Conservation (phyloP, 2,797 vertebrate species). For the Heterohyrax brucei region DNA sequence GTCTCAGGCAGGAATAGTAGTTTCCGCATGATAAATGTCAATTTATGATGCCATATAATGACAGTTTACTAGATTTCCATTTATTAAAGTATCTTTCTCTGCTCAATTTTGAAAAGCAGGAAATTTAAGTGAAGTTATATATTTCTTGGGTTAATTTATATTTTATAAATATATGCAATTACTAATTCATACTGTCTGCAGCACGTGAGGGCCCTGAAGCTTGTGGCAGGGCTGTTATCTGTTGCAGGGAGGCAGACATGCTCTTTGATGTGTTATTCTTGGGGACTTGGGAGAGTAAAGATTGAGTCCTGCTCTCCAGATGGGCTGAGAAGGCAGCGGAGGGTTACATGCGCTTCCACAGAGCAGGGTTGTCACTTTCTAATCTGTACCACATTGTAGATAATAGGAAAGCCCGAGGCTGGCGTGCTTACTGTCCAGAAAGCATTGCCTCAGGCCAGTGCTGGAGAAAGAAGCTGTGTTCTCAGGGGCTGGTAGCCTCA, state of each 20-base stretch:
- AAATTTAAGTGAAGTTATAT: slow-evolving; percentile 86
- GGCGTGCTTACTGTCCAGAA: neutral
- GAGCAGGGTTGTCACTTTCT: neutral
- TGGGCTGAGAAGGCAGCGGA: neutral
- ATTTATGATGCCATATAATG: neutral
- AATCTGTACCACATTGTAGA: neutral
- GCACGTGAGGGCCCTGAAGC: slow-evolving; percentile 91
- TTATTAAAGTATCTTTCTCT: slow-evolving; percentile 49
- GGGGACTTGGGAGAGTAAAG: slow-evolving; percentile 90
- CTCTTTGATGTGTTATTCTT: slow-evolving; percentile 93
- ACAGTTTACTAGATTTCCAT: slow-evolving; percentile 45
- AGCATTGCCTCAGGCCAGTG: neutral
- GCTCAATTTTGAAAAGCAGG: slow-evolving; percentile 63
- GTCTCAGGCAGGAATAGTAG: neutral
- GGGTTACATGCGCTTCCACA: neutral
- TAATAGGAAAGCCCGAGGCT: neutral
- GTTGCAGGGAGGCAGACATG: slow-evolving; percentile 90
- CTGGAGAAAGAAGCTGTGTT: neutral
- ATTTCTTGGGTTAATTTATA: slow-evolving; percentile 87
- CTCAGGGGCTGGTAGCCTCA: neutral
- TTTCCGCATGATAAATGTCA: neutral
- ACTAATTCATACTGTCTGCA: slow-evolving; percentile 91
- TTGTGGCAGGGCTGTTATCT: slow-evolving; percentile 92
- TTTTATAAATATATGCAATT: slow-evolving; percentile 91
- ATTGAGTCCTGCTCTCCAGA: slow-evolving; percentile 65